Evolutionary conservation across 2,113 vertebrate genomes (phyloP), one percentile per base, ranked within the genome.

Genomic region (Bombycilla garrulus): DNA sequence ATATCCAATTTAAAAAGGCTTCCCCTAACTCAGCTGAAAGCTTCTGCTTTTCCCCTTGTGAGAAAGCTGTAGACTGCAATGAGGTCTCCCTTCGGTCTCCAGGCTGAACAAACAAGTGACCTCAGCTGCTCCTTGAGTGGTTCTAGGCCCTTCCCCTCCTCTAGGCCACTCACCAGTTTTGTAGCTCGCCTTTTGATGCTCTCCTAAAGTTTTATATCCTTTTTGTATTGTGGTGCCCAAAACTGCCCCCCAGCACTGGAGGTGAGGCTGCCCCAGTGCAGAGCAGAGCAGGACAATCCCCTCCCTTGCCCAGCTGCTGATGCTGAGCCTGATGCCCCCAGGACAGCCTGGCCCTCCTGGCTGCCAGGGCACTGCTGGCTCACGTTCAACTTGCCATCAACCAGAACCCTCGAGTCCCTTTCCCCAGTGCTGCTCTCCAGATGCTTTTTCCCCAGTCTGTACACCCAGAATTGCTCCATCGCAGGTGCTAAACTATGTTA

Each of bases 311-410:
- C 0, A 0, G 12, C 47, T 53, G 57, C 9, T 18, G 31, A 10
- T 53, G 24, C 31, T 64, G 16, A 47, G 4, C 53, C 28, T 45
- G 53, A 18, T 53, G 45, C 2, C 11, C 23, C n/a, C 20, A 21
- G n/a, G 20, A 29, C n/a, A 47, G 0, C 1, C 1, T 76, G 70
- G 8, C 25, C 21, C 25, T 82, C 35, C 25, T 90, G 87, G 35
- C 40, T 77, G 56, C 48, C 54, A 35, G 40, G 47, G 40, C 62
- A 42, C 54, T 48, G 56, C 79, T 62, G 40, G 1, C 35, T 69
- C 14, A 9, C 1, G 4, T 23, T 69, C 29, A 35, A 0, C 62
- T 69, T 3, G 5, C 42, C 9, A 2, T 64, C 2, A 0, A 7
- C 47, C 29, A 42, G 47, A 47, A 42, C 25, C 5, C 5, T 9